Conservation (phyloP, 2,797 vertebrate genomes). For the Austrolebias charrua region DNA sequence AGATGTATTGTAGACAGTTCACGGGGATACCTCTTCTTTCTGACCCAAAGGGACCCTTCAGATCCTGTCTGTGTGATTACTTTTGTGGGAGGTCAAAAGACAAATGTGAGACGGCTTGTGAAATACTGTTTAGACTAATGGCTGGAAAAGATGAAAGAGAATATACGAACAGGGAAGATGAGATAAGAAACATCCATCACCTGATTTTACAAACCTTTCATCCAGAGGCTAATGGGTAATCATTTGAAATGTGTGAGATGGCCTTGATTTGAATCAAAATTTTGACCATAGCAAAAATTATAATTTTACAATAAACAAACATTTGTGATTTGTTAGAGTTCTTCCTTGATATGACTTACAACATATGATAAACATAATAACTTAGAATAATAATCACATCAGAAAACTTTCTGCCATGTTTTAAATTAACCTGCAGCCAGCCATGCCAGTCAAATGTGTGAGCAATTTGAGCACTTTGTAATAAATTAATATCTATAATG, state of each 20-base stretch:
- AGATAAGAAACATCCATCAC: neutral
- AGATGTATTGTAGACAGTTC: constrained; percentile 6
- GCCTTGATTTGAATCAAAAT: neutral
- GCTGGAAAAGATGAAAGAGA: constrained; percentile 13
- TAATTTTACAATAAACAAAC: neutral
- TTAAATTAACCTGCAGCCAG: neutral
- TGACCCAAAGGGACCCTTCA: constrained; percentile 38
- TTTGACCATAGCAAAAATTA: neutral
- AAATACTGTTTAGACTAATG: constrained; percentile 26
- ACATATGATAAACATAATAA: no score
- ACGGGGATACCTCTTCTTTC: constrained; percentile 18
- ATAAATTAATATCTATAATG: neutral
- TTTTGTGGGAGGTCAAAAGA: constrained; percentile 38
- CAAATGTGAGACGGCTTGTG: constrained; percentile 25
- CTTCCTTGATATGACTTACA: no score
- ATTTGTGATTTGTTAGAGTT: neutral
- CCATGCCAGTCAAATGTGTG: no score
- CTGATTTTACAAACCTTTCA: constrained; percentile 3
- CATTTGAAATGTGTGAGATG: neutral
- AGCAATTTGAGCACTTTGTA: no score
- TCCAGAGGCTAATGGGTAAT: neutral
- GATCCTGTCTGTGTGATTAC: constrained; percentile 40
- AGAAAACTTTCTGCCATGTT: neutral
- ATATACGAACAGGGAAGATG: constrained; percentile 1
- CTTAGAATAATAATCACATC: neutral